Evolutionary conservation across 2,797 vertebrate genomes (phyloP), one percentile per base, ranked within the genome.

Genomic region (Delichon dasypus): DNA sequence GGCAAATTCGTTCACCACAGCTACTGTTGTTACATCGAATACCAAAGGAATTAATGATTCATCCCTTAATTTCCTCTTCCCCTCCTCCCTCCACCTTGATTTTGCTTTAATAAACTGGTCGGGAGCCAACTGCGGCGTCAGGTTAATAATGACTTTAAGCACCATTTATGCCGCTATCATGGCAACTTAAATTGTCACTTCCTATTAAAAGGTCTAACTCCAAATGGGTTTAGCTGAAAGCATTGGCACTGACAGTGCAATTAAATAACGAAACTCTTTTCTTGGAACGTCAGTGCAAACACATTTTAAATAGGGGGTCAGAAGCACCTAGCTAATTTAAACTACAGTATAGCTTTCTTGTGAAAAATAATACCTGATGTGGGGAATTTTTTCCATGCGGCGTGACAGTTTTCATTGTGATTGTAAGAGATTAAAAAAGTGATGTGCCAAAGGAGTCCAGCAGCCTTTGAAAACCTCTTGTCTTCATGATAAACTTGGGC

Each of bases 171-270:
- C 96, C 81, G 96, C 97, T 97, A 94, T 91, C n/a, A 50, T 87
- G 86, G 97, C 97, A 98, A 98, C 98, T 98, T 97, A 97, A 98
- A 96, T 97, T 97, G 98, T 97, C 97, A 97, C 97, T 97, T 98
- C 97, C 97, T 98, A 97, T 98, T 98, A 98, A 98, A 98, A 98
- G 97, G 97, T 98, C 97, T 97, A 97, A 96, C 96, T 98, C 96
- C 93, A 96, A 97, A 95, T 87, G 94, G 97, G 91, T 98, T 97
- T 94, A 97, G 97, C 95, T 94, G 97, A 97, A 98, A 98, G 97
- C 94, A 48, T 90, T 54, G 50, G 91, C 97, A 95, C 93, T 97
- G 97, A 96, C 97, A 97, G 97, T 97, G 96, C 97, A 98, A 98
- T 98, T 98, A 98, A 98, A 97, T 91, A 95, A 96, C 91, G 88